Base-by-base conservation (phyloP, 2,797 vertebrate species). In the Schizopygopsis malacanthus region DNA sequence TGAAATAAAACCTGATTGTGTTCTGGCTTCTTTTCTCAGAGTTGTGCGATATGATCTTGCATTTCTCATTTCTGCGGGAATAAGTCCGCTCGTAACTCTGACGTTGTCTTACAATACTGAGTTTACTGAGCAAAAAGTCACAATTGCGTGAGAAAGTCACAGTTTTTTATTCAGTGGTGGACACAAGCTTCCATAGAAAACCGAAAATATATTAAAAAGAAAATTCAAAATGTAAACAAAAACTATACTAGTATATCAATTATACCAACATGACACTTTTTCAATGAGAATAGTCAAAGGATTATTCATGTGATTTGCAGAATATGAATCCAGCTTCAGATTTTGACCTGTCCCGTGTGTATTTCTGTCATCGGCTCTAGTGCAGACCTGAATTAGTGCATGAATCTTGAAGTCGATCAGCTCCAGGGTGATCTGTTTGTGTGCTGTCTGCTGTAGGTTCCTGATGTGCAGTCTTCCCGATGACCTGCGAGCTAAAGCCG, bases 401-500 rank as follows among this genome's bases (percentile, higher is more conserved):
- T 33, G 33, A 33, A 33, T 33, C 33, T 33, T 33, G 33, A 33
- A 33, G 33, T 33, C 33, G 33, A 33, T 33, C 33, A 33, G 33
- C 33, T 33, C 33, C 33, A 33, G 33, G 33, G 33, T 33, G 33
- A 33, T 3, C 33, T 33, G 33, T 33, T 3, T 33, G 33, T 33
- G 33, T 33, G 33, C 33, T 33, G 5, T 65, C 61, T 87, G 86
- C 54, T 37, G 79, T 87, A 99, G 98, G 94, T 99, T 99, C 93
- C 94, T 99, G 92, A 99, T 99, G 98, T 99, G 98, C 93, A 99
- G 98, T 92, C 96, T 98, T 90, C 96, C 97, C 76, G 98, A 99
- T 82, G 98, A 99, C 91, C 95, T 99, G 76, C 95, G 96, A 86
- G 96, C 95, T 90, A 99, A 99, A 94, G 97, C 98, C 54, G 98